These are phyloP conservation scores for Ichneumon xanthorius DNA, from an alignment of 2,888 invertebrate genomes.

Conservation along the genomic window DNA sequence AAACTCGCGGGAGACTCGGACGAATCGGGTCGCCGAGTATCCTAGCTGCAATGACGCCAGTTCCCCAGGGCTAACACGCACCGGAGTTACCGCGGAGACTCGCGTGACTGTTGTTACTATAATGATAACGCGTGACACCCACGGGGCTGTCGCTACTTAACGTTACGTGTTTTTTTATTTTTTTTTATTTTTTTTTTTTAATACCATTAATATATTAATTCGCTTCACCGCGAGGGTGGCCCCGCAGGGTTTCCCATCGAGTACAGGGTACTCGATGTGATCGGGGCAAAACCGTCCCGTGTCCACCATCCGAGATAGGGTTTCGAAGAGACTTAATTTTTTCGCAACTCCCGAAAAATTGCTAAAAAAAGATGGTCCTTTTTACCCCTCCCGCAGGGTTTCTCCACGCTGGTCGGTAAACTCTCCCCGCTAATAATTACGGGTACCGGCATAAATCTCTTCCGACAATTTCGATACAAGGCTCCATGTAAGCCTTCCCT, in stretches of 20 bases:
- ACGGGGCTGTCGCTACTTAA: slow-evolving; percentile 6
- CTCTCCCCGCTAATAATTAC: neutral
- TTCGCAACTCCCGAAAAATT: neutral
- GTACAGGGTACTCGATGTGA: neutral
- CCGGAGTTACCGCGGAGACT: neutral
- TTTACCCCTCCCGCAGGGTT: no score
- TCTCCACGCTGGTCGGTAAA: no score
- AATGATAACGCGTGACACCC: slow-evolving; percentile 1
- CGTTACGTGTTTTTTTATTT: neutral
- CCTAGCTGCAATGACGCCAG: neutral
- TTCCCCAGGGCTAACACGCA: slow-evolving; percentile 4
- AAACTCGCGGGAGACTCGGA: neutral
- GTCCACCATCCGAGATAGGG: neutral
- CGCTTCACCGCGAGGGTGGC: neutral
- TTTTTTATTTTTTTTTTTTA: neutral
- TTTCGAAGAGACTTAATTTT: no score
- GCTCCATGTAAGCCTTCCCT: neutral
- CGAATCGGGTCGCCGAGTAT: neutral
- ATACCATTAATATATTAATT: slow-evolving; percentile 1
- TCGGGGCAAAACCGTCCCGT: no score
- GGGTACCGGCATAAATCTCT: no score
- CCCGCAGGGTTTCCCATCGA: neutral
- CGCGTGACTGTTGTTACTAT: slow-evolving; percentile 10
- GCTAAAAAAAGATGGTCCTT: no score
- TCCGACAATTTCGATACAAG: neutral